A percentile compares a stretch with the other conserved stretches of the same genome.
Evolutionary conservation across 1,140 invertebrate species (phyloP).

Genomic region (Panagrolaimus sp.): DNA sequence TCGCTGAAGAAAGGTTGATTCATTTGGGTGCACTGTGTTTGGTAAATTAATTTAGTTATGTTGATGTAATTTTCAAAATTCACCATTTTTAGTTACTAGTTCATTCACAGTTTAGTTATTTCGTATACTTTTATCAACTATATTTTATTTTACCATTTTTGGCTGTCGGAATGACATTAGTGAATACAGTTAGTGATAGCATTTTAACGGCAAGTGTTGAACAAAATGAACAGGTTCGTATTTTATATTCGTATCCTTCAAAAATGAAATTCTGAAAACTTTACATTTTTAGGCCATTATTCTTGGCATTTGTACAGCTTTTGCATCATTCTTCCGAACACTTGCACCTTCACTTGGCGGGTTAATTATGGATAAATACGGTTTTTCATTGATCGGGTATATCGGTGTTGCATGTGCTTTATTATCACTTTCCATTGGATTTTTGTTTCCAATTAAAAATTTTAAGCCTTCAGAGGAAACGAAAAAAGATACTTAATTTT

Average conservation of each 20-base stretch:
- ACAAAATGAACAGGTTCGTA: not conserved
- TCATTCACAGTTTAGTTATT: not conserved
- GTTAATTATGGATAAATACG: constrained; percentile 2
- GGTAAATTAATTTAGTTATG: no score
- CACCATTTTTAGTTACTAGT: not conserved
- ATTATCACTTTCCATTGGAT: not conserved
- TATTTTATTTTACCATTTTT: constrained; percentile 5
- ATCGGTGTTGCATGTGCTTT: not conserved
- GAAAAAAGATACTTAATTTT: constrained; percentile 3
- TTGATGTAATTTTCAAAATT: not conserved
- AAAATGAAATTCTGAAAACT: not conserved
- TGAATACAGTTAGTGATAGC: constrained; percentile 15
- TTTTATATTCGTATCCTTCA: not conserved
- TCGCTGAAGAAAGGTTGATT: not conserved
- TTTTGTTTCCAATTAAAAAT: not conserved
- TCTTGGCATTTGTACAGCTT: not conserved
- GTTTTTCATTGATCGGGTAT: constrained; percentile 1
- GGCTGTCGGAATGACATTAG: constrained; percentile 2
- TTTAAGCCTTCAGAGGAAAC: not conserved
- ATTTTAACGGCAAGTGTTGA: constrained; percentile 5
- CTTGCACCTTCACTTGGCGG: not conserved
- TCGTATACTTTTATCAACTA: not conserved
- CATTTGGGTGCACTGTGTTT: not conserved
- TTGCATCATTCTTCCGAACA: constrained; percentile 3
- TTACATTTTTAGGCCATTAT: not conserved